A percentile compares a stretch with the other conserved stretches of the same genome.
phyloP scores from a whole-genome alignment of 2,113 vertebrate species.

The Menidia beryllina region DNA sequence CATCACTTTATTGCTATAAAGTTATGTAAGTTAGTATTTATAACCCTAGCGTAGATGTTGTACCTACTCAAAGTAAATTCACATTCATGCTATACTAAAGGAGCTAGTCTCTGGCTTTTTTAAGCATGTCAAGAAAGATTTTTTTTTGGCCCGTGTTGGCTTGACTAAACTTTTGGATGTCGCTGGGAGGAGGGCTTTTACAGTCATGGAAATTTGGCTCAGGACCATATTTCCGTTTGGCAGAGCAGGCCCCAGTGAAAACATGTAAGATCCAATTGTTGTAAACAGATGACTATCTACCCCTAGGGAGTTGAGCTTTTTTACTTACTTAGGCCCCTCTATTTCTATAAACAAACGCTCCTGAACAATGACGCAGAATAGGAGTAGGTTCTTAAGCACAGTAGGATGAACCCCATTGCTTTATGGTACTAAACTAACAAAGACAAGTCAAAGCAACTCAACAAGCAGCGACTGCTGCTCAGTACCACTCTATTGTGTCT shows the following conservation, averaged over 20 bases:
- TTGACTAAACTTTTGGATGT: slow-evolving; percentile 22
- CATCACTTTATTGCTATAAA: neutral
- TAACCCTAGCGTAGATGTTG: neutral
- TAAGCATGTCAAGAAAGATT: neutral
- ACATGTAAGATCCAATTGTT: slow-evolving; percentile 74
- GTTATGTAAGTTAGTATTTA: slow-evolving; percentile 1
- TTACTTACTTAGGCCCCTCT: slow-evolving; percentile 45
- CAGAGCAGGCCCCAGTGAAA: slow-evolving; percentile 67
- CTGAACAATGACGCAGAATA: slow-evolving; percentile 56
- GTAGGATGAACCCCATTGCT: slow-evolving; percentile 44
- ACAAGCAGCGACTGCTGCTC: slow-evolving; percentile 1
- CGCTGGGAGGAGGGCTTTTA: slow-evolving; percentile 41
- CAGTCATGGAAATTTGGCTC: slow-evolving; percentile 82
- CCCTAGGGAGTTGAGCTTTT: slow-evolving; percentile 49
- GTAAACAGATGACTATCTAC: slow-evolving; percentile 82
- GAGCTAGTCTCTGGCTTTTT: neutral
- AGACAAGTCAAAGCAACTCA: slow-evolving; percentile 26
- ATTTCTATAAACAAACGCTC: slow-evolving; percentile 65
- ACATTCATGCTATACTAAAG: neutral
- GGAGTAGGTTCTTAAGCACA: slow-evolving; percentile 53
- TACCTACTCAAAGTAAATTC: neutral
- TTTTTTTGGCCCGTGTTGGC: neutral
- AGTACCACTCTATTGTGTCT: neutral
- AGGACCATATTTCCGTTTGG: slow-evolving; percentile 72
- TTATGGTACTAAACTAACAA: neutral